Percentiles rank a stretch among this genome's conserved stretches.
Conservation (phyloP, 2,113 vertebrate species). For the Odontophorus gujanensis region DNA sequence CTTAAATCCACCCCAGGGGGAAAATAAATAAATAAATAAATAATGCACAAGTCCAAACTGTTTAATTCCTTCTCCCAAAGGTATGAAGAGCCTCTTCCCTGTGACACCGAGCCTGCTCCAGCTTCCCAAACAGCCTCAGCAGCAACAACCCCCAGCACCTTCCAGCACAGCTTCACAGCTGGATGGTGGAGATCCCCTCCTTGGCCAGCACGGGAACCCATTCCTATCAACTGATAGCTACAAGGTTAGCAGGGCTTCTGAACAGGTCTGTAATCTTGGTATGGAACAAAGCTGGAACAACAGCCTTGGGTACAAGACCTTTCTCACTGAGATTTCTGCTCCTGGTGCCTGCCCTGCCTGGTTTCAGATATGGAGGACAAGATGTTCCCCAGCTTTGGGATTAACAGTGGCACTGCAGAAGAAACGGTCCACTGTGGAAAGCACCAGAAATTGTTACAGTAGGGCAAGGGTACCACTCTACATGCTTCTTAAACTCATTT, state of each 20-base stretch:
- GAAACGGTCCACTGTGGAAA: not conserved
- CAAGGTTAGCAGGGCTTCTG: not conserved
- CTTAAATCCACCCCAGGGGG: not conserved
- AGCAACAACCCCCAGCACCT: not conserved
- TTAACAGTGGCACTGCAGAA: not conserved
- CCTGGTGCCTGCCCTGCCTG: not conserved
- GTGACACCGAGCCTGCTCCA: not conserved
- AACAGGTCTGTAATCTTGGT: fast-evolving
- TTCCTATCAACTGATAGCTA: not conserved
- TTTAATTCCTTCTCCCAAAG: not conserved
- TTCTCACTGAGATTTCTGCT: not conserved
- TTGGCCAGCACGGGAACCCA: not conserved
- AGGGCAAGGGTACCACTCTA: not conserved
- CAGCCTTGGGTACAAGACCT: not conserved
- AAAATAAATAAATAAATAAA: too few species aligned
- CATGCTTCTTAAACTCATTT: not conserved
- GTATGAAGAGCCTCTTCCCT: not conserved
- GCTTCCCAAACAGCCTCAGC: not conserved
- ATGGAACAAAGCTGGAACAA: not conserved
- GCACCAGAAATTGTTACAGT: not conserved
- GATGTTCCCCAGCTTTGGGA: not conserved
- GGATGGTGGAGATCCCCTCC: not conserved
- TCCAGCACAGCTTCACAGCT: not conserved
- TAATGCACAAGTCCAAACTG: fast-evolving
- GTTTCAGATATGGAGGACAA: not conserved